Percentiles rank a stretch among this genome's conserved stretches.
Conservation (phyloP, 2,888 invertebrate species). For the Ernsta delagoae region DNA sequence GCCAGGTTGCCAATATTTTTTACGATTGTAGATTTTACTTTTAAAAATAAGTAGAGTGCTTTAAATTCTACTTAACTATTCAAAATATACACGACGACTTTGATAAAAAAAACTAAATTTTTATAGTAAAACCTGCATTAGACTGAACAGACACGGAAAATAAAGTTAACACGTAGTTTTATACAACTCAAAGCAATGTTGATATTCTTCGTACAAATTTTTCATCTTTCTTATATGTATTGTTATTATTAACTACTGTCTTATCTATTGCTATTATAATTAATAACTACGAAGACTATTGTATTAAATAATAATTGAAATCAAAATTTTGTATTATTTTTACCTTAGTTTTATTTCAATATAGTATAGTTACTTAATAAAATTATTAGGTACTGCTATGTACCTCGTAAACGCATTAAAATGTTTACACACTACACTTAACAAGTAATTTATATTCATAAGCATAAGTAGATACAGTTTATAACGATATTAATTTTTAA, state of each 20-base stretch:
- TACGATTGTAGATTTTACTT: too few species aligned
- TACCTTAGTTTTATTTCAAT: not conserved
- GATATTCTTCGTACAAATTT: conserved; percentile 76
- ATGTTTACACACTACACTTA: too few species aligned
- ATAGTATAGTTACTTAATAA: too few species aligned
- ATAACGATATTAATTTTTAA: too few species aligned
- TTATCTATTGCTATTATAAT: conserved; percentile 34
- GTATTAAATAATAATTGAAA: conserved; percentile 10
- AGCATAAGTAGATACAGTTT: too few species aligned
- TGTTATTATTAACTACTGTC: conserved; percentile 61
- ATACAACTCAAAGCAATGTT: conserved; percentile 61
- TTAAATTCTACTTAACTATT: too few species aligned
- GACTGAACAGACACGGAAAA: conserved; percentile 41
- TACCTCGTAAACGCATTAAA: too few species aligned
- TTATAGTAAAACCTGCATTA: conserved; percentile 9
- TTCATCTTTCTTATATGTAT: conserved; percentile 65
- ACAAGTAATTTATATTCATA: too few species aligned
- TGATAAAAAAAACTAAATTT: not conserved
- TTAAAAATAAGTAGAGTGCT: too few species aligned
- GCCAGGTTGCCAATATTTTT: too few species aligned
- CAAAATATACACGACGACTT: not conserved
- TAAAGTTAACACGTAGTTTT: conserved; percentile 39
- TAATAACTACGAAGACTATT: conserved; percentile 19
- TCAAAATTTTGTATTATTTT: not conserved
- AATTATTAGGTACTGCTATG: too few species aligned